phyloP scores from a whole-genome alignment of 2,113 vertebrate species.

The Zingel zingel region DNA sequence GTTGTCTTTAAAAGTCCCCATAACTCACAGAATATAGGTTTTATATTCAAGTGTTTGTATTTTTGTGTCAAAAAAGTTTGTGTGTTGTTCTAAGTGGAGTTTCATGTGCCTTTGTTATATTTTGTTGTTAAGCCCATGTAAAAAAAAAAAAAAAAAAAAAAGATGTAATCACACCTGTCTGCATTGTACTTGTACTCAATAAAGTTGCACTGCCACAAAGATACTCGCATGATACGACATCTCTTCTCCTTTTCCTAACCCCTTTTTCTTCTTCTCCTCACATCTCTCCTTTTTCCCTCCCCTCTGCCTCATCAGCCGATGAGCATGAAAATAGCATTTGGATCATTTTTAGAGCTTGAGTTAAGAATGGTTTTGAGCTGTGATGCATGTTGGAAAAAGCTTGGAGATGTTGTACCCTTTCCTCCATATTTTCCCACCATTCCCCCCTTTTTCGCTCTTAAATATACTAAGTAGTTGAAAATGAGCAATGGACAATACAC shows the following conservation, averaged over 20 bases:
- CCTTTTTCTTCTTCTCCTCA: constrained; percentile 29
- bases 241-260: constrained; percentile 41
- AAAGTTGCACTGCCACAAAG: constrained; percentile 23
- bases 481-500: neutral
- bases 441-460: neutral
- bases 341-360: neutral
- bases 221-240: constrained; percentile 50
- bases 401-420: neutral
- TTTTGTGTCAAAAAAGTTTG: neutral
- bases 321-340: constrained; percentile 52
- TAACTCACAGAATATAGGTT: neutral
- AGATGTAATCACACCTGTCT: constrained; percentile 38
- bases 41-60: constrained; percentile 6
- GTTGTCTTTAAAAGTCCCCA: no score
- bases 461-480: neutral
- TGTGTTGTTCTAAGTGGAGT: constrained; percentile 19
- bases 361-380: constrained; percentile 21
- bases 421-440: neutral
- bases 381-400: constrained; percentile 49
- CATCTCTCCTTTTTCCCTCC: neutral
- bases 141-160: neutral
- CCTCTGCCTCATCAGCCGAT: constrained; percentile 34
- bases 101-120: constrained; percentile 30
- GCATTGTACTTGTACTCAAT: constrained; percentile 34
- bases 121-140: constrained; percentile 6